Conservation (phyloP, 2,888 invertebrate genomes). For the Marronus borbonicus region DNA sequence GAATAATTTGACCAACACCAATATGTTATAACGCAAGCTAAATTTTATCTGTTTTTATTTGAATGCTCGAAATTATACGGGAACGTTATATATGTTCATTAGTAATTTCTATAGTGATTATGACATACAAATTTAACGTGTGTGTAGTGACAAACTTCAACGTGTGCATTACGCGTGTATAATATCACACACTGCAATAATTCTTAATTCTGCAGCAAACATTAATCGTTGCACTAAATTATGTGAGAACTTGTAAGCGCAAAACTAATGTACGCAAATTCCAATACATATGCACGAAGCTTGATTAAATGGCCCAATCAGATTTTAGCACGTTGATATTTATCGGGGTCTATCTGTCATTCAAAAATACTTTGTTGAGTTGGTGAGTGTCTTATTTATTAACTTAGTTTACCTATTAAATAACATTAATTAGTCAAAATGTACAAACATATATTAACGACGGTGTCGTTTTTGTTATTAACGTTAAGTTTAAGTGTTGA, state of each 20-base stretch:
- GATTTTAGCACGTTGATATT: constrained; percentile 22
- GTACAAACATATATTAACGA: constrained; percentile 19
- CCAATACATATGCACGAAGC: background rate
- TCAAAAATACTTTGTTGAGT: background rate
- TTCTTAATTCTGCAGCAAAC: too few species aligned
- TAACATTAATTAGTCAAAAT: constrained; percentile 4
- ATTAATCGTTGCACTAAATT: too few species aligned
- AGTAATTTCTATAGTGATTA: too few species aligned
- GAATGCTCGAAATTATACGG: too few species aligned
- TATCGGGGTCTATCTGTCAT: constrained; percentile 7
- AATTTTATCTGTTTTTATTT: too few species aligned
- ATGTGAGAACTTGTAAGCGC: background rate
- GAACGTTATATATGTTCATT: too few species aligned
- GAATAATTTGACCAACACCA: too few species aligned
- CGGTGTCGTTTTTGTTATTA: constrained; percentile 15
- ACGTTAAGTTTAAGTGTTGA: constrained; percentile 20
- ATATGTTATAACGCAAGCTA: too few species aligned
- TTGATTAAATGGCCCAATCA: constrained; percentile 7
- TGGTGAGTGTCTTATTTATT: constrained; percentile 25
- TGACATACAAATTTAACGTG: too few species aligned
- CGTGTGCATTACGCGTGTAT: too few species aligned
- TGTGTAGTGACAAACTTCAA: too few species aligned
- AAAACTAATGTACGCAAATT: background rate
- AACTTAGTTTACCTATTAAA: background rate
- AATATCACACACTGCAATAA: too few species aligned